phyloP scores from a whole-genome alignment of 92 coral and sea anemone species.

The Zoanthus gigantus region DNA sequence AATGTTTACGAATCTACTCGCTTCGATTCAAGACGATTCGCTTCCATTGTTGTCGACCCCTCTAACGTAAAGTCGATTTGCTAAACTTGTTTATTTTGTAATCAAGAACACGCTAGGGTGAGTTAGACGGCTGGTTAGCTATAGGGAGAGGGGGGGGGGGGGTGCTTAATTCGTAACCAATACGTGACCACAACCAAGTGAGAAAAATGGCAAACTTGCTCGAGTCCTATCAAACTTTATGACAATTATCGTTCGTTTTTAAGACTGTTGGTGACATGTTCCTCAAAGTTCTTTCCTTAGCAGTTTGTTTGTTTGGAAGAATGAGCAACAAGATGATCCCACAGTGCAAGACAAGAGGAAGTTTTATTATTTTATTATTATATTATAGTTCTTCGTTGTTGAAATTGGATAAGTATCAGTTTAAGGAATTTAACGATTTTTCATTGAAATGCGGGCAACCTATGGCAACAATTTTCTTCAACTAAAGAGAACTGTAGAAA shows the following conservation, averaged over 20 bases:
- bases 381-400: neutral
- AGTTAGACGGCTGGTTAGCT: too few relatives aligned
- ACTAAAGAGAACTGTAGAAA: neutral
- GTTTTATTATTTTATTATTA: neutral
- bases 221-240: neutral
- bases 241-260: neutral
- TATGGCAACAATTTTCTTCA: neutral
- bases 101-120: too few relatives aligned
- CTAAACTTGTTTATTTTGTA: too few relatives aligned
- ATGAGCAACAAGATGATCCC: neutral
- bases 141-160: neutral
- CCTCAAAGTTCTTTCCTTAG: neutral
- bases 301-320: neutral
- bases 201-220: neutral
- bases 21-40: neutral
- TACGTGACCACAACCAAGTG: neutral
- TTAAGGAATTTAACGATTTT: neutral
- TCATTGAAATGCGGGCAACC: neutral
- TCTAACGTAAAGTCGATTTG: too few relatives aligned
- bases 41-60: too few relatives aligned
- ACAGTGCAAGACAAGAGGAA: neutral
- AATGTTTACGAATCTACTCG: neutral
- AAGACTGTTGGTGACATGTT: neutral
- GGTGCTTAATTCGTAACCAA: neutral
- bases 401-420: neutral